Conservation (phyloP, 2,113 vertebrate species). For the Hucho hucho region DNA sequence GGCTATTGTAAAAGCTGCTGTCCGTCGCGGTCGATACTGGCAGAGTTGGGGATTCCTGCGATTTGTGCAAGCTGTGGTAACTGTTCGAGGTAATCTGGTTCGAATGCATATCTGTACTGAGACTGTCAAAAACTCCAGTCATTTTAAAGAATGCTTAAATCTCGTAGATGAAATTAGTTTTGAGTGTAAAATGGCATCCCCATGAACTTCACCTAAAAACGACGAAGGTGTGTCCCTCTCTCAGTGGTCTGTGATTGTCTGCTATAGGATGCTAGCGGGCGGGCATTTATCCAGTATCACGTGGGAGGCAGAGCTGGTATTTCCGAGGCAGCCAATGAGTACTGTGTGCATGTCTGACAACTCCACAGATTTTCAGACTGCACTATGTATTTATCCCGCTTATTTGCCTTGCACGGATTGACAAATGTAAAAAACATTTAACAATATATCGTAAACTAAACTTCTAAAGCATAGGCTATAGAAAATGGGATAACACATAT, state of each 20-base stretch:
- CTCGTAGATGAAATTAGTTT: constrained; percentile 17
- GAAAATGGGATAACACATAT: no score
- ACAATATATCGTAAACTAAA: background rate
- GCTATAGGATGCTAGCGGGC: constrained; percentile 73
- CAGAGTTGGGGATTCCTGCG: constrained; percentile 94
- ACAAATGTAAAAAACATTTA: background rate
- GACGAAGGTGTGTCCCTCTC: constrained; percentile 63
- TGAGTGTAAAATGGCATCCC: constrained; percentile 60
- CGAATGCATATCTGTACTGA: constrained; percentile 95
- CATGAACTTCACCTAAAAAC: constrained; percentile 41
- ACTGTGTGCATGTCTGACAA: constrained; percentile 53
- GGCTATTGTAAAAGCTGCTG: constrained; percentile 97
- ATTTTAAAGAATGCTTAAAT: constrained; percentile 64
- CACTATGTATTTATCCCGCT: background rate
- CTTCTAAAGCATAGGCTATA: no score
- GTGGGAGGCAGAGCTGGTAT: constrained; percentile 81
- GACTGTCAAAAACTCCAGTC: constrained; percentile 94
- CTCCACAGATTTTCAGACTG: constrained; percentile 56
- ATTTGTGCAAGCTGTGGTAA: constrained; percentile 93
- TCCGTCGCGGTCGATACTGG: constrained; percentile 97
- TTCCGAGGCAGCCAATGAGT: constrained; percentile 86
- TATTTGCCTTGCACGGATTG: background rate
- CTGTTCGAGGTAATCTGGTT: constrained; percentile 93
- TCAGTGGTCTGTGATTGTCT: constrained; percentile 82
- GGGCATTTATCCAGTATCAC: constrained; percentile 91